Evolutionary conservation across 2,888 invertebrate genomes (phyloP).

Genomic region (Epirrhoe alternata): DNA sequence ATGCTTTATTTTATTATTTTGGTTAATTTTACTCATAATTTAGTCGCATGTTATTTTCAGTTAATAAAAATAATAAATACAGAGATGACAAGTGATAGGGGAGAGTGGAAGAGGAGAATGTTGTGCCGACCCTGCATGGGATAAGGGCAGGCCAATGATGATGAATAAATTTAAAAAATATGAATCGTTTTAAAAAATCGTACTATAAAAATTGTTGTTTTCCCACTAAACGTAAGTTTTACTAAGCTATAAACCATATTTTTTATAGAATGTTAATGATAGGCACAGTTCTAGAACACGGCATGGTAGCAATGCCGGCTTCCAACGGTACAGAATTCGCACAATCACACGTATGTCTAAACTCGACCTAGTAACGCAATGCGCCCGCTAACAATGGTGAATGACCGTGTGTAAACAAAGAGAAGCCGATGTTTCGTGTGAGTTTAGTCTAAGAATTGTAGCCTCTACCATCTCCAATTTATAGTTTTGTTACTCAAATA

Average conservation of each 20-base stretch:
- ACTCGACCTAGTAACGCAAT: constrained; percentile 36
- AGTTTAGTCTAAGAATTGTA: constrained; percentile 1
- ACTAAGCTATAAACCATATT: background rate
- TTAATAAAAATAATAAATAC: too few species aligned
- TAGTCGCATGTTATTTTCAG: background rate
- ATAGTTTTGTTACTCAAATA: too few species aligned
- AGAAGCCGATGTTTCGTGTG: constrained; percentile 29
- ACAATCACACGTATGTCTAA: constrained; percentile 29
- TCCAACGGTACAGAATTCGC: constrained; percentile 41
- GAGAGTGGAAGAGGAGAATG: too few species aligned
- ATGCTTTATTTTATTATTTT: background rate
- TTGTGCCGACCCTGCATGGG: too few species aligned
- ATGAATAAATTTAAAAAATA: too few species aligned
- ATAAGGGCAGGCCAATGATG: too few species aligned
- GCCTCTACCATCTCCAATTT: too few species aligned
- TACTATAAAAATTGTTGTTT: too few species aligned
- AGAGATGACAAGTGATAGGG: too few species aligned
- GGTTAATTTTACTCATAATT: background rate
- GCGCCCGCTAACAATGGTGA: constrained; percentile 55
- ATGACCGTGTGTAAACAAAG: constrained; percentile 61
- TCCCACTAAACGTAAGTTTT: too few species aligned
- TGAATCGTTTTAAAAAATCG: too few species aligned
- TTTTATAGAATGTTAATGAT: constrained; percentile 12
- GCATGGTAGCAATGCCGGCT: constrained; percentile 21
- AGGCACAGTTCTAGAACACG: constrained; percentile 15